A percentile compares a stretch with the other conserved stretches of the same genome.
These are phyloP conservation scores for Megatriorchis doriae DNA, from an alignment of 2,113 vertebrate genomes.

Conservation along the genomic window DNA sequence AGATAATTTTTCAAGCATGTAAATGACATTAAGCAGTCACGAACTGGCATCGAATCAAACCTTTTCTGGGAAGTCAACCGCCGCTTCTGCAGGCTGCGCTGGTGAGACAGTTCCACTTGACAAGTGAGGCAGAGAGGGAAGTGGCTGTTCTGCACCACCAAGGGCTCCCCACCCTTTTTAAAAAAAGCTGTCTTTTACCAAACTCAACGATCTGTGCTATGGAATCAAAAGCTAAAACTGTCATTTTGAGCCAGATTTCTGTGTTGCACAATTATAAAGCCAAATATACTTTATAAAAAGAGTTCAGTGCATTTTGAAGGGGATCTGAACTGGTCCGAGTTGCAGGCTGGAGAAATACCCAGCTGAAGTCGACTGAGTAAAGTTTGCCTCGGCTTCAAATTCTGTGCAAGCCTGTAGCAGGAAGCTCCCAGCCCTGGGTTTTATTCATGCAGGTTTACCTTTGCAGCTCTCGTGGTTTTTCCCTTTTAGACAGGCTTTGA, in stretches of 20 bases:
- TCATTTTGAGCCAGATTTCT: neutral
- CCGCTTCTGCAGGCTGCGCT: rapidly evolving
- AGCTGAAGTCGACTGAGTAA: neutral
- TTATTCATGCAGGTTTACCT: neutral
- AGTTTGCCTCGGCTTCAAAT: neutral
- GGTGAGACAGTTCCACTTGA: rapidly evolving
- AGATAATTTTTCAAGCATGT: neutral
- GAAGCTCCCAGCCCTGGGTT: neutral
- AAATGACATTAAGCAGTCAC: neutral
- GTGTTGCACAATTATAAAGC: neutral
- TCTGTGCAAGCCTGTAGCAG: neutral
- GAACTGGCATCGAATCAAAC: neutral
- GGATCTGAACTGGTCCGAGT: rapidly evolving
- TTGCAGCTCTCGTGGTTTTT: neutral
- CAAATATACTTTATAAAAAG: neutral
- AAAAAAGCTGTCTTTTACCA: neutral
- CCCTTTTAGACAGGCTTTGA: neutral
- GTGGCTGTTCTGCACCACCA: neutral
- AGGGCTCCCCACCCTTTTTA: neutral
- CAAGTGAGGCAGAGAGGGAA: neutral
- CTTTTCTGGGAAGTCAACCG: neutral
- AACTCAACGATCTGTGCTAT: rapidly evolving
- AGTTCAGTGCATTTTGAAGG: neutral
- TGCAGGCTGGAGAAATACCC: neutral
- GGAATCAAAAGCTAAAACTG: neutral